Evolutionary conservation across 2,797 vertebrate genomes (phyloP).

Genomic region (Pseudochaenichthys georgianus): DNA sequence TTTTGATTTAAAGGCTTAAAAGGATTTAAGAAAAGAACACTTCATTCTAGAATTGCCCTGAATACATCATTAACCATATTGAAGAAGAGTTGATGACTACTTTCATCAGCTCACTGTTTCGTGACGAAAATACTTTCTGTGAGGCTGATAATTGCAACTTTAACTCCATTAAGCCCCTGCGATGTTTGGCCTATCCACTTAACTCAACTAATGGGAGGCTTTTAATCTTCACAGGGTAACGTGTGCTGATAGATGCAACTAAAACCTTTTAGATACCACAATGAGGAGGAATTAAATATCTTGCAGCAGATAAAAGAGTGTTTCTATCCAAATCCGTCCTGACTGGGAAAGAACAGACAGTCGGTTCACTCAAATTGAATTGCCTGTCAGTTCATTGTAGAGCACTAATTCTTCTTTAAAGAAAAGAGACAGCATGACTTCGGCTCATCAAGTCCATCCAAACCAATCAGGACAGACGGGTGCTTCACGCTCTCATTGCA

Average conservation of each 20-base stretch:
- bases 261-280: neutral
- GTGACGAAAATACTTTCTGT: slow-evolving; percentile 10
- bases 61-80: neutral
- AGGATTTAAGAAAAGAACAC: neutral
- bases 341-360: neutral
- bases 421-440: slow-evolving; percentile 34
- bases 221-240: slow-evolving; percentile 7
- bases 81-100: neutral
- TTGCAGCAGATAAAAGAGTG: neutral
- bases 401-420: neutral
- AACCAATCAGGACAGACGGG: slow-evolving; percentile 52
- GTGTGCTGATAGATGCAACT: neutral
- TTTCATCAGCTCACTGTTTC: slow-evolving; percentile 13
- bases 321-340: neutral
- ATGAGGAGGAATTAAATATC: neutral
- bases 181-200: slow-evolving; percentile 15
- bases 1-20: neutral
- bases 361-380: too few relatives aligned
- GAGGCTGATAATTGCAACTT: slow-evolving; percentile 17
- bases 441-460: slow-evolving; percentile 36
- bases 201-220: slow-evolving; percentile 10
- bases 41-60: neutral
- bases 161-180: slow-evolving; percentile 18
- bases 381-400: slow-evolving; percentile 1
- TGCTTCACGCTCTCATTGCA: neutral